These are phyloP conservation scores for Megastigmus dorsalis DNA, from an alignment of 2,888 invertebrate species.

Conservation along the genomic window DNA sequence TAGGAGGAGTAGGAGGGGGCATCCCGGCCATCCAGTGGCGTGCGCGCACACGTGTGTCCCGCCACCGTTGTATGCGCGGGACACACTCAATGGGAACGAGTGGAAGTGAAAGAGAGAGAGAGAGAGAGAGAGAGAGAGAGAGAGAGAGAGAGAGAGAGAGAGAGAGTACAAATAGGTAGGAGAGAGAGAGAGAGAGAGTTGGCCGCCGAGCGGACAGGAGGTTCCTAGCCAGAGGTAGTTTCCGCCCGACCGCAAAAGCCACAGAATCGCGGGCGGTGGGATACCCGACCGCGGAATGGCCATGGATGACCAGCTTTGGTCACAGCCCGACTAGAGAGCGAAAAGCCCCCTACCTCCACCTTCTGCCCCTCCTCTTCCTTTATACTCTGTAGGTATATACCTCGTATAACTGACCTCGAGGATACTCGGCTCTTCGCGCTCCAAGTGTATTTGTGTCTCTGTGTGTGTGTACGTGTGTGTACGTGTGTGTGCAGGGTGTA, in stretches of 20 bases:
- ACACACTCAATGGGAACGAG: not conserved
- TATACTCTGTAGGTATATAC: not conserved
- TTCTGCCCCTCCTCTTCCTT: slow-evolving; percentile 53
- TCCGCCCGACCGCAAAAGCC: slow-evolving; percentile 71
- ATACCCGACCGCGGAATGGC: slow-evolving; percentile 68
- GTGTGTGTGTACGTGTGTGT: not conserved
- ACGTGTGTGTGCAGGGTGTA: not conserved
- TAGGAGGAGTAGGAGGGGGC: not conserved
- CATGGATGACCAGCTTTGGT: slow-evolving; percentile 64
- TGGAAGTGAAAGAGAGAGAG: not conserved
- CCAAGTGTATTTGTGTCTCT: not conserved
- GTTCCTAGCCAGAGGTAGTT: slow-evolving; percentile 62
- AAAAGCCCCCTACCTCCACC: slow-evolving; percentile 45
- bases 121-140: not conserved
- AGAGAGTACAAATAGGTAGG: not conserved
- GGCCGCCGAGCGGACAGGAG: not conserved
- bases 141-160: not conserved
- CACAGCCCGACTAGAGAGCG: slow-evolving; percentile 49
- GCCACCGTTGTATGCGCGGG: no score
- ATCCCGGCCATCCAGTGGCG: no score
- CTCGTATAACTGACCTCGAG: slow-evolving; percentile 34
- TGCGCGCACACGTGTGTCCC: slow-evolving; percentile 5
- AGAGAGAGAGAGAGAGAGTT: not conserved
- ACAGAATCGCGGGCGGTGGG: slow-evolving; percentile 69
- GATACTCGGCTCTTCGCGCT: slow-evolving; percentile 5